These are phyloP conservation scores for Drosophila setosimentum DNA, from an alignment of 2,888 invertebrate genomes.

Conservation along the genomic window DNA sequence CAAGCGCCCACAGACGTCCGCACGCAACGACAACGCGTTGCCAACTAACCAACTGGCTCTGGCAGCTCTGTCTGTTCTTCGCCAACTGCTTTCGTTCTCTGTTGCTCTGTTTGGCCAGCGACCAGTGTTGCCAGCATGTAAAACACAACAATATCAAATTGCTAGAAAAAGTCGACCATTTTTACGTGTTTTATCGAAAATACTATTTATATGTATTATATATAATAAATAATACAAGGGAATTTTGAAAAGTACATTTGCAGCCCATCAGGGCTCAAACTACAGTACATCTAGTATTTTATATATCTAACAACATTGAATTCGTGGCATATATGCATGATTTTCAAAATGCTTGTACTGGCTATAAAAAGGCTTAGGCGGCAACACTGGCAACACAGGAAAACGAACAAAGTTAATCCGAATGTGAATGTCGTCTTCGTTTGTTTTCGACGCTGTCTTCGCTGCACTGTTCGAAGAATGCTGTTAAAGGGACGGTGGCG, in stretches of 20 bases:
- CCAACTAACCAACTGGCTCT: slow-evolving; percentile 31
- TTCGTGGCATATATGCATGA: neutral
- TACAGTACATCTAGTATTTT: neutral
- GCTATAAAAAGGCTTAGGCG: slow-evolving; percentile 3
- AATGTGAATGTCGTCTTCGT: slow-evolving; percentile 21
- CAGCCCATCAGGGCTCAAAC: neutral
- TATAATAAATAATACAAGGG: neutral
- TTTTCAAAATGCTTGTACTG: neutral
- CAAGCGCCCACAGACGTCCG: slow-evolving; percentile 47
- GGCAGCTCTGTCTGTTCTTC: slow-evolving; percentile 15
- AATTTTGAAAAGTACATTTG: neutral
- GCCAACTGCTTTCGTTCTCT: slow-evolving; percentile 14
- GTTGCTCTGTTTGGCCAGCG: slow-evolving; percentile 4
- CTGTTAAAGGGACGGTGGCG: slow-evolving; percentile 13
- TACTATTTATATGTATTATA: neutral
- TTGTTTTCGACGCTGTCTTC: slow-evolving; percentile 34
- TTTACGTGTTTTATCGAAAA: neutral
- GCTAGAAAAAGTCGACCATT: neutral
- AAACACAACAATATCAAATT: neutral
- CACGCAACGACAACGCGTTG: slow-evolving; percentile 59
- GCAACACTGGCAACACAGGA: slow-evolving; percentile 3
- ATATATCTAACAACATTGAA: neutral
- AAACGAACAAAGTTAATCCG: slow-evolving; percentile 35
- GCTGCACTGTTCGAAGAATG: slow-evolving; percentile 62
- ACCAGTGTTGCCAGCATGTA: slow-evolving; percentile 5